Evolutionary conservation across 1,140 invertebrate genomes (phyloP).

Genomic region (Papilio polyxenes): DNA sequence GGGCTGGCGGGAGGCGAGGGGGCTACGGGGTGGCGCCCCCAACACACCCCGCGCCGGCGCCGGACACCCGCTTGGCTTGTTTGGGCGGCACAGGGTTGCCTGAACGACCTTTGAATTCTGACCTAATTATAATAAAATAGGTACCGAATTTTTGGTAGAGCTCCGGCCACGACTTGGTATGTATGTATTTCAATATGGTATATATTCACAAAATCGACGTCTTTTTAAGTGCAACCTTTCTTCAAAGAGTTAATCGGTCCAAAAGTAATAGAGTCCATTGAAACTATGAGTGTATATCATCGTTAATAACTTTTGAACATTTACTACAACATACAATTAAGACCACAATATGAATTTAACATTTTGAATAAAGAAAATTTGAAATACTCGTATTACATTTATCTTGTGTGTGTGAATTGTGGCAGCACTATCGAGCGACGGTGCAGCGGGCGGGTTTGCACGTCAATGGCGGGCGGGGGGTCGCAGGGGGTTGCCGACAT

Average conservation of each 20-base stretch:
- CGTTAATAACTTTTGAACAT: no score
- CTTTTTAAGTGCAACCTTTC: not conserved
- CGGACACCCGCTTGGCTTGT: constrained; percentile 6
- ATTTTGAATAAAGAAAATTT: not conserved
- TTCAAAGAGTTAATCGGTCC: not conserved
- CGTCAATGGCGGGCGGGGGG: constrained; percentile 41
- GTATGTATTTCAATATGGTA: not conserved
- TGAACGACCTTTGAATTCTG: not conserved
- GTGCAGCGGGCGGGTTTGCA: constrained; percentile 38
- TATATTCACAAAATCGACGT: not conserved
- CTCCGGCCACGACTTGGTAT: no score
- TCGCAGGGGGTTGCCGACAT: constrained; percentile 44
- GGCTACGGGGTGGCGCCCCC: constrained; percentile 5
- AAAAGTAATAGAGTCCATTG: no score
- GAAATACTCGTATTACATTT: not conserved
- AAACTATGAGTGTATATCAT: no score
- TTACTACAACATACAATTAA: no score
- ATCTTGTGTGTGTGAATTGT: not conserved
- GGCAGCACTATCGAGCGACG: constrained; percentile 39
- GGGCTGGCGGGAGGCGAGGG: not conserved
- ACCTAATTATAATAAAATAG: constrained; percentile 23
- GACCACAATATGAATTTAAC: no score
- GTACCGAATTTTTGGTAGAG: not conserved
- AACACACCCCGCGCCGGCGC: constrained; percentile 33
- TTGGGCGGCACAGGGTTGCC: constrained; percentile 22